Conservation (phyloP, 1,140 invertebrate species). For the Plectrocnemia conspersa region DNA sequence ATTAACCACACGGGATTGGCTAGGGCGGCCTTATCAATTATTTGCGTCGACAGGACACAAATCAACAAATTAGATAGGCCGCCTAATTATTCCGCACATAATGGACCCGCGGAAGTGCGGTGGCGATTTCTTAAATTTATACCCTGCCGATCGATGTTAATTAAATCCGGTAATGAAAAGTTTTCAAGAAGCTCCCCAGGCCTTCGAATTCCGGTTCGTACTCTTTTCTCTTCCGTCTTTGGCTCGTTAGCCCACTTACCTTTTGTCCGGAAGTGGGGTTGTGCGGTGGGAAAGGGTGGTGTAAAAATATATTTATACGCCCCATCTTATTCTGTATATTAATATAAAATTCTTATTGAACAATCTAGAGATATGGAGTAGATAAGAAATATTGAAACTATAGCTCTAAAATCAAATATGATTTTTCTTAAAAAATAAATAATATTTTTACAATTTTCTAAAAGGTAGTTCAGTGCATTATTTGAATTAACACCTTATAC, state of each 20-base stretch:
- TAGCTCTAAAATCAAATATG: too few relatives aligned
- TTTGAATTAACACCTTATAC: too few relatives aligned
- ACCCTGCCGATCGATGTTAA: constrained; percentile 1
- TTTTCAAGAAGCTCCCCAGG: not conserved
- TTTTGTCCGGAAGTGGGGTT: not conserved
- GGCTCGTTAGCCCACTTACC: not conserved
- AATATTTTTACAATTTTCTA: too few relatives aligned
- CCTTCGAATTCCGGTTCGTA: constrained; percentile 1
- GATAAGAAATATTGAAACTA: too few relatives aligned
- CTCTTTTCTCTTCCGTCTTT: not conserved
- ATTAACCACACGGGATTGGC: constrained; percentile 2
- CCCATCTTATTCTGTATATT: too few relatives aligned
- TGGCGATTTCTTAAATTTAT: not conserved
- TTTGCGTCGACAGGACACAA: not conserved
- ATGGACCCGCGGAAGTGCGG: not conserved
- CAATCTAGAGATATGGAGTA: too few relatives aligned
- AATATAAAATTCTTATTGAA: too few relatives aligned
- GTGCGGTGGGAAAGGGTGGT: not conserved
- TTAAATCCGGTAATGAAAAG: constrained; percentile 5
- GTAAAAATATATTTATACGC: too few relatives aligned
- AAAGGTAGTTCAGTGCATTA: too few relatives aligned
- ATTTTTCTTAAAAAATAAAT: too few relatives aligned
- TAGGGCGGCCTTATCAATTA: not conserved
- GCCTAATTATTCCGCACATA: not conserved
- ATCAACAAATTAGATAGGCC: not conserved